Conservation (phyloP, 2,888 invertebrate species). For the Drosophila melanocephala region DNA sequence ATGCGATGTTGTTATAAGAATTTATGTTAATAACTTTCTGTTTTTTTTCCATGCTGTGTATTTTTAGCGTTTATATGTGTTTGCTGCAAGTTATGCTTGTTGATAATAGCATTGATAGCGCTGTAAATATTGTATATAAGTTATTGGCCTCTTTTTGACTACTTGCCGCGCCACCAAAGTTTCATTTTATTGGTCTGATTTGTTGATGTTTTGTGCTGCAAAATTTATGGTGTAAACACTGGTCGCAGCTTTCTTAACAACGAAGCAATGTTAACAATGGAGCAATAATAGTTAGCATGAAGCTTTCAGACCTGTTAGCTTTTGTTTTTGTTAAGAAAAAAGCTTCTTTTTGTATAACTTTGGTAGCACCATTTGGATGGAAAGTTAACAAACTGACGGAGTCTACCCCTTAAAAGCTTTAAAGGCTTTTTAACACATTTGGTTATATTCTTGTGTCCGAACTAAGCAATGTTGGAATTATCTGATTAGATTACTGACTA, state of each 20-base stretch:
- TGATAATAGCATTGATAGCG: conserved; percentile 77
- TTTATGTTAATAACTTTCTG: conserved; percentile 79
- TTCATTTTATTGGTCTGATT: conserved; percentile 18
- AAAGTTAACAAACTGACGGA: neutral
- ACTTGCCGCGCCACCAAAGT: conserved; percentile 15
- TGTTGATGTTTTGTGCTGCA: conserved; percentile 2
- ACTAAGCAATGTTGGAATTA: neutral
- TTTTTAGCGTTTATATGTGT: conserved; percentile 11
- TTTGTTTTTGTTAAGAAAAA: conserved; percentile 1
- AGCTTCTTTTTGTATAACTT: conserved; percentile 11
- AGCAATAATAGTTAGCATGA: neutral
- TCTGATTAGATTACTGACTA: neutral
- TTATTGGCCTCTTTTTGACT: conserved; percentile 51
- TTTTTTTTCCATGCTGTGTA: conserved; percentile 27
- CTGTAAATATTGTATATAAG: conserved; percentile 67
- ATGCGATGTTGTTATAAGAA: conserved; percentile 65
- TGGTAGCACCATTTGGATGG: neutral
- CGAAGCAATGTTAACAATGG: neutral
- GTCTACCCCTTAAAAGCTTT: neutral
- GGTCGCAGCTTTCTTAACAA: conserved; percentile 48
- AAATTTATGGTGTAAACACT: conserved; percentile 41
- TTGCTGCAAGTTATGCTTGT: conserved; percentile 55
- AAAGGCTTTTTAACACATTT: neutral
- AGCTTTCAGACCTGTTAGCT: conserved; percentile 35
- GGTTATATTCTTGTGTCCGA: neutral